Conservation (phyloP, 1,140 invertebrate species). For the Adelges cooleyi region DNA sequence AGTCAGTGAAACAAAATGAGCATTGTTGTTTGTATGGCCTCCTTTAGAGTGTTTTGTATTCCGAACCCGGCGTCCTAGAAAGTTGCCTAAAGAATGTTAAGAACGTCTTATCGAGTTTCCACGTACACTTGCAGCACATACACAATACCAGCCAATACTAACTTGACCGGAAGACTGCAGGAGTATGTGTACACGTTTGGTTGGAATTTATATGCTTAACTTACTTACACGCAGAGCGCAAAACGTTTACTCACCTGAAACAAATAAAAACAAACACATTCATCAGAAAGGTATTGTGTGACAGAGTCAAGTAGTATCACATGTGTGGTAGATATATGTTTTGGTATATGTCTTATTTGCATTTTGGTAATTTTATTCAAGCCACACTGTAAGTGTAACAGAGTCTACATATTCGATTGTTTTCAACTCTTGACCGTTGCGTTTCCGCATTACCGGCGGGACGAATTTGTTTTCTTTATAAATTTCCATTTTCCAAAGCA, state of each 20-base stretch:
- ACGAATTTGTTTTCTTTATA: too few species aligned
- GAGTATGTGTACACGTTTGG: background rate
- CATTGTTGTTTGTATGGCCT: conserved; percentile 1
- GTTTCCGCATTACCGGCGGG: too few species aligned
- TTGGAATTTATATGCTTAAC: background rate
- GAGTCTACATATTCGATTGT: too few species aligned
- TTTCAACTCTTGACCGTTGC: too few species aligned
- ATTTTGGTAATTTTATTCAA: too few species aligned
- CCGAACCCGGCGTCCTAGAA: background rate
- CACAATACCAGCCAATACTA: background rate
- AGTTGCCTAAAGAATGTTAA: background rate
- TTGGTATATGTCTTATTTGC: too few species aligned
- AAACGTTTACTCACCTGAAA: conserved; percentile 21
- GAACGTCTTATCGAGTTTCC: conserved; percentile 7
- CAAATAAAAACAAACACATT: background rate
- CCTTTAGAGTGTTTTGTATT: conserved; percentile 1
- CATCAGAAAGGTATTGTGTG: background rate
- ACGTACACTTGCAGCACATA: background rate
- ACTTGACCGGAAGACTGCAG: conserved; percentile 19
- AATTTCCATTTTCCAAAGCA: too few species aligned
- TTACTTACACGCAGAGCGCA: background rate
- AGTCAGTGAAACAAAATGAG: background rate
- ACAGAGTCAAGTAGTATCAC: too few species aligned
- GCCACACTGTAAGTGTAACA: too few species aligned
- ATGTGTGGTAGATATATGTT: too few species aligned